Evolutionary conservation across 2,113 vertebrate species (phyloP).

Genomic region (Gadus macrocephalus): DNA sequence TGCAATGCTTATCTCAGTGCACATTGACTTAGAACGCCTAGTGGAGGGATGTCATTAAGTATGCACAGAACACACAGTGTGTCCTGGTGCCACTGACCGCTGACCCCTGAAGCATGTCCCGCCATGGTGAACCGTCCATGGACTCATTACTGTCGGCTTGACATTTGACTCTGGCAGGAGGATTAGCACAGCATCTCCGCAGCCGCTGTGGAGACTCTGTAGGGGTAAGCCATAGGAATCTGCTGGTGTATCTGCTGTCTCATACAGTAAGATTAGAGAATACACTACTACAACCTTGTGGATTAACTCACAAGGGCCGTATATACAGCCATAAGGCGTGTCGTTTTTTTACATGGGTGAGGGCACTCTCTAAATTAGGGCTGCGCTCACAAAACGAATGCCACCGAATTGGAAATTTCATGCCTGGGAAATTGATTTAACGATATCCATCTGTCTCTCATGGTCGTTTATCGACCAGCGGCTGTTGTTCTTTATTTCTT

Average conservation of each 20-base stretch:
- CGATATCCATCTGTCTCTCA: too few relatives aligned
- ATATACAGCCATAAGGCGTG: too few relatives aligned
- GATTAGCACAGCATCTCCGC: conserved; percentile 34
- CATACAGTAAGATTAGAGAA: too few relatives aligned
- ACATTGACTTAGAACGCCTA: conserved; percentile 48
- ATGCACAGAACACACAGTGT: conserved; percentile 10
- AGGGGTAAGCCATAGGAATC: neutral
- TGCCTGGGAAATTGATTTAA: too few relatives aligned
- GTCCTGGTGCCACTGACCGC: conserved; percentile 14
- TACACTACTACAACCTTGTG: too few relatives aligned
- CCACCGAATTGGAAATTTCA: too few relatives aligned
- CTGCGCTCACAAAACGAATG: too few relatives aligned
- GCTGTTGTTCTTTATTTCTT: too few relatives aligned
- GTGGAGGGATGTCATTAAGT: conserved; percentile 48
- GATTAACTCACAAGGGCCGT: too few relatives aligned
- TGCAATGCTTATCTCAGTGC: conserved; percentile 14
- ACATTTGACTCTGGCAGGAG: conserved; percentile 51
- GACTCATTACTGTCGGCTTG: conserved; percentile 49
- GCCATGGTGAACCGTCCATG: conserved; percentile 28
- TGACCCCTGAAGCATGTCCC: conserved; percentile 26
- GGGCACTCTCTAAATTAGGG: too few relatives aligned
- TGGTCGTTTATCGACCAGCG: too few relatives aligned
- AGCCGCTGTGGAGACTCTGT: neutral
- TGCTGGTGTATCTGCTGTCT: neutral
- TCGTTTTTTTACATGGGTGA: too few relatives aligned